Conservation (phyloP, 1,140 invertebrate species). For the Calephelis nemesis region DNA sequence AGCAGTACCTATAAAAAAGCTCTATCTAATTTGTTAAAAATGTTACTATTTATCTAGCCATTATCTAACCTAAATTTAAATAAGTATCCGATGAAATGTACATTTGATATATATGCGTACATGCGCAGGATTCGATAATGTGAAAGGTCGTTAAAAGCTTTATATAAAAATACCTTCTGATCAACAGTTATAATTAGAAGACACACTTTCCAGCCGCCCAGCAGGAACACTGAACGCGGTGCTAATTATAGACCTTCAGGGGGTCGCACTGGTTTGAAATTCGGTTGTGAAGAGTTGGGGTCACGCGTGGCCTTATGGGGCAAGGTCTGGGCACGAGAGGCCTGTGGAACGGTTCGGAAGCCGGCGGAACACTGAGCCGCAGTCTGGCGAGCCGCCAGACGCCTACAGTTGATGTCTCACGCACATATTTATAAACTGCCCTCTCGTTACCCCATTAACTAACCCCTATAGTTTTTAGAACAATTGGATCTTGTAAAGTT, state of each 20-base stretch:
- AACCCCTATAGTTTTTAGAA: conserved; percentile 1
- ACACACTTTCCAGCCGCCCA: background rate
- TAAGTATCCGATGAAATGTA: background rate
- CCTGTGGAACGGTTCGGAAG: conserved; percentile 7
- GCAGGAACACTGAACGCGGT: background rate
- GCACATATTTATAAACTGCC: conserved; percentile 30
- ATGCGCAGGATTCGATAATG: background rate
- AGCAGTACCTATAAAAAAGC: too few relatives aligned
- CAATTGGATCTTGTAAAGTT: background rate
- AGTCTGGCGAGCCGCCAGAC: conserved; percentile 26
- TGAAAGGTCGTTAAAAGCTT: conserved; percentile 6
- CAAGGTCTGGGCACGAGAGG: background rate
- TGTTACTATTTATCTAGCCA: too few relatives aligned
- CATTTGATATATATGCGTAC: background rate
- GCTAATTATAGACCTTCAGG: background rate
- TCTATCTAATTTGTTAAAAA: too few relatives aligned
- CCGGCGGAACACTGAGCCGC: conserved; percentile 9
- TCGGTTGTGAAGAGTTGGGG: background rate
- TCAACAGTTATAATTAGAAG: conserved; percentile 16
- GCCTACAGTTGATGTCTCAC: conserved; percentile 24
- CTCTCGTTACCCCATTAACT: conserved; percentile 15
- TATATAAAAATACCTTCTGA: conserved; percentile 16
- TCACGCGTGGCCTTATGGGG: conserved; percentile 6
- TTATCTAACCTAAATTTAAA: background rate
- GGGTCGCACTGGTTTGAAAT: background rate